Conservation (phyloP, 1,140 invertebrate genomes). For the Aricia agestis region DNA sequence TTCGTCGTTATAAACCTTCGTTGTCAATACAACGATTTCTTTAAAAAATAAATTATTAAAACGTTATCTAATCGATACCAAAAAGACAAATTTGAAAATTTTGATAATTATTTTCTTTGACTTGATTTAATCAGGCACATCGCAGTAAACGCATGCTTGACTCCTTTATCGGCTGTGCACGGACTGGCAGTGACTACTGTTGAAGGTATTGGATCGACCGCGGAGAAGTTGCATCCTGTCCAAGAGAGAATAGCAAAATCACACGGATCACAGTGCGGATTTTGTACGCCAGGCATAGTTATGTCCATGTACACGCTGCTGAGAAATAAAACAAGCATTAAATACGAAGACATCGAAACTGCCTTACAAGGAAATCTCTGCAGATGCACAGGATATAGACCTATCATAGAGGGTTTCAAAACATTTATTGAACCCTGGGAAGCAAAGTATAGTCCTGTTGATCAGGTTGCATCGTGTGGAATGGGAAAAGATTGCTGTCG, state of each 20-base stretch:
- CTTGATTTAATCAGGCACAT: conserved; percentile 81
- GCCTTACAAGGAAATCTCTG: conserved; percentile 94
- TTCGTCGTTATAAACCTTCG: too few relatives aligned
- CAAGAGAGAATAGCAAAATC: conserved; percentile 91
- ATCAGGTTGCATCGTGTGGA: conserved; percentile 31
- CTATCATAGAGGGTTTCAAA: conserved; percentile 92
- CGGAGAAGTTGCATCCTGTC: conserved; percentile 85
- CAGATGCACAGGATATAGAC: conserved; percentile 93
- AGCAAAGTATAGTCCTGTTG: conserved; percentile 34
- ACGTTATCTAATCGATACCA: too few relatives aligned
- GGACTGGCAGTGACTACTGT: conserved; percentile 92
- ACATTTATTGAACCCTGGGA: conserved; percentile 88
- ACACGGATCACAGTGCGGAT: conserved; percentile 94
- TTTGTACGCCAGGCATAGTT: conserved; percentile 94
- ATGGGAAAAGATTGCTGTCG: conserved; percentile 62
- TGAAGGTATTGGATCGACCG: conserved; percentile 89
- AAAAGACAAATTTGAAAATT: too few relatives aligned
- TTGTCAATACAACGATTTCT: too few relatives aligned
- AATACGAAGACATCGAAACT: conserved; percentile 83
- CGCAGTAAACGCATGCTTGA: conserved; percentile 92
- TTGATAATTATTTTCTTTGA: background rate
- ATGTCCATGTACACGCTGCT: conserved; percentile 96
- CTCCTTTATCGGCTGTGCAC: conserved; percentile 89
- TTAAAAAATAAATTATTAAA: too few relatives aligned
- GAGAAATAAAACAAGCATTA: conserved; percentile 78